Conservation (phyloP, 2,797 vertebrate species). For the Heliangelus exortis region DNA sequence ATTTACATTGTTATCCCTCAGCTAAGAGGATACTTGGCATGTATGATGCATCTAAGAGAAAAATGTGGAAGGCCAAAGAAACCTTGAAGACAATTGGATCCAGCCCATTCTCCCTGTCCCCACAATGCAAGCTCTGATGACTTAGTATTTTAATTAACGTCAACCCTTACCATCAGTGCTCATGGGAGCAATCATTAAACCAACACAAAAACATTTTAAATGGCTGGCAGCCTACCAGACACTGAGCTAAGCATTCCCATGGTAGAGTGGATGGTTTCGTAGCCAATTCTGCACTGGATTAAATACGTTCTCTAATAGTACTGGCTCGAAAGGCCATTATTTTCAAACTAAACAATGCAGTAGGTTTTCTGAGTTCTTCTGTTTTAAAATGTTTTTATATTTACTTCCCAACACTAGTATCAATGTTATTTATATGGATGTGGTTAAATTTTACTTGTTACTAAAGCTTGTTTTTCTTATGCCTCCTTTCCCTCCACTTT, state of each 20-base stretch:
- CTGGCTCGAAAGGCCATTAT: constrained; percentile 50
- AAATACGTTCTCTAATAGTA: constrained; percentile 67
- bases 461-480: neutral
- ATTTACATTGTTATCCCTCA: constrained; percentile 48
- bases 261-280: constrained; percentile 62
- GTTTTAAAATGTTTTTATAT: constrained; percentile 62
- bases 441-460: constrained; percentile 24
- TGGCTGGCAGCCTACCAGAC: constrained; percentile 77
- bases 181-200: constrained; percentile 73
- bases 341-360: constrained; percentile 62
- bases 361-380: constrained; percentile 56
- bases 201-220: constrained; percentile 78
- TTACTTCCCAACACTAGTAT: constrained; percentile 26
- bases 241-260: constrained; percentile 74
- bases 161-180: constrained; percentile 54
- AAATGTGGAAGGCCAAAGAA: constrained; percentile 54
- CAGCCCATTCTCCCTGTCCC: constrained; percentile 21
- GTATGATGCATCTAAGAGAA: constrained; percentile 21
- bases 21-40: constrained; percentile 37
- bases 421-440: neutral
- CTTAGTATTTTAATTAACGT: constrained; percentile 76
- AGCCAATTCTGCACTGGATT: constrained; percentile 75
- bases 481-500: neutral
- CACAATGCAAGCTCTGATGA: constrained; percentile 69
- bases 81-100: constrained; percentile 61